Base-by-base conservation (phyloP, 2,888 invertebrate genomes). In the Danaus chrysippus region DNA sequence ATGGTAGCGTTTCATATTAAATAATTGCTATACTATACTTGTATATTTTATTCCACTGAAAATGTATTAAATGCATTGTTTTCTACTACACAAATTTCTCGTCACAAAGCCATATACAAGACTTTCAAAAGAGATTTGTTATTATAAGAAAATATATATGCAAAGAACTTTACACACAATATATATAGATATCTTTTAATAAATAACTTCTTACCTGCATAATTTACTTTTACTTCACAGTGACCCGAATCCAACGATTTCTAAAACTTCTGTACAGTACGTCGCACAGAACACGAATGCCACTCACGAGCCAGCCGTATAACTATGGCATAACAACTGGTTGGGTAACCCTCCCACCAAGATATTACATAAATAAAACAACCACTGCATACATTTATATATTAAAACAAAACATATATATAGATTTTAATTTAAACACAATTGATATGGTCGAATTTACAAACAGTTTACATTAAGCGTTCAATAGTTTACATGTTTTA, bases 271-370 rank as follows among this genome's bases (percentile, higher is more conserved):
- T 72, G 72, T 73, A 65, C 76, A 72, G 71, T 42, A 57, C 53
- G 34, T 56, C 17, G 61, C 41, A 70, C 77, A 52, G 65, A 64
- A 70, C 75, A 84, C 76, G 87, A 88, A 81, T 88, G 89, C 77
- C 46, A 42, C 46, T 60, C 59, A 59, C 61, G 42, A 65, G 56
- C 62, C 73, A 71, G 70, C 75, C 67, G 65, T 70, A 71, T 56
- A 62, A 42, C 73, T 72, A 79, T 88, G 86, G 83, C 78, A 85
- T 88, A 90, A 91, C 87, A 81, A 90, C 89, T 86, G 17, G 17
- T 86, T 90, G 90, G 84, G 75, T 60, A 69, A 70, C 76, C 77
- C 79, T 77, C 64, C 71, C 78, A 73, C 69, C 61, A 19, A 59
- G 61, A 60, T 58, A 66, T 71, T 72, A 72, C 72, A 70, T 71